Evolutionary conservation across 1,140 invertebrate species (phyloP), one percentile per base, ranked within the genome.

Genomic region (Drosophila arizonae): DNA sequence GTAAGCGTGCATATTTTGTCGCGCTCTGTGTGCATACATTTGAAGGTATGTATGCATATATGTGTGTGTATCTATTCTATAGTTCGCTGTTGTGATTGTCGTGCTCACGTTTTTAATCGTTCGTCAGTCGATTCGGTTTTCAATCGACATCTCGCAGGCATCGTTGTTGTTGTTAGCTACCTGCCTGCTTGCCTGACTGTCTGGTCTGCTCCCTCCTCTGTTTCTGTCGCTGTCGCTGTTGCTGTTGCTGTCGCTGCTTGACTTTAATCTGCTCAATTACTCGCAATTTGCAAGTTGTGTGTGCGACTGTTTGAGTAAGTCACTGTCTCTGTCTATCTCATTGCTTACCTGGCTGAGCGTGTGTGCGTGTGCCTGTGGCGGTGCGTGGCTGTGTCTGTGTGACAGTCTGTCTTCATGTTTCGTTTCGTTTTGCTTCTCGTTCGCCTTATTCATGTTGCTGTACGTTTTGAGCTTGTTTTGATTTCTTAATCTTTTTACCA

Each of bases 251-350:
- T 73, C 67, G 64, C 71, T 90, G 81, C 86, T 90, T 90, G 81
- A 90, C 81, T 86, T 90, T 90, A 90, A 90, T 90, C 86, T 90
- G 78, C 86, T 86, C 86, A 90, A 90, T 90, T 90, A 90, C 86
- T 90, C 79, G 81, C 79, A 90, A 90, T 90, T 90, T 90, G 86
- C 81, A 90, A 90, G 74, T 90, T 86, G 74, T 73, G 69, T 73
- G 65, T 84, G 57, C 68, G 74, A 39, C 57, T 70, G 70, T 68
- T 68, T 45, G 30, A 46, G 15, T 48, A 61, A 58, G 46, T 68
- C 61, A 54, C 41, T 45, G 70, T 77, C 60, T 55, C 60, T 56
- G 54, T 51, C 41, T 43, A n/a, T 46, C 36, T 28, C 43, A 33
- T 39, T 66, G 63, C 63, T 55, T 72, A 56, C 57, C 64, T 62